Percentiles rank a stretch among this genome's conserved stretches.
These are phyloP conservation scores for Eupithecia tripunctaria DNA, from an alignment of 2,888 invertebrate species.

Conservation along the genomic window DNA sequence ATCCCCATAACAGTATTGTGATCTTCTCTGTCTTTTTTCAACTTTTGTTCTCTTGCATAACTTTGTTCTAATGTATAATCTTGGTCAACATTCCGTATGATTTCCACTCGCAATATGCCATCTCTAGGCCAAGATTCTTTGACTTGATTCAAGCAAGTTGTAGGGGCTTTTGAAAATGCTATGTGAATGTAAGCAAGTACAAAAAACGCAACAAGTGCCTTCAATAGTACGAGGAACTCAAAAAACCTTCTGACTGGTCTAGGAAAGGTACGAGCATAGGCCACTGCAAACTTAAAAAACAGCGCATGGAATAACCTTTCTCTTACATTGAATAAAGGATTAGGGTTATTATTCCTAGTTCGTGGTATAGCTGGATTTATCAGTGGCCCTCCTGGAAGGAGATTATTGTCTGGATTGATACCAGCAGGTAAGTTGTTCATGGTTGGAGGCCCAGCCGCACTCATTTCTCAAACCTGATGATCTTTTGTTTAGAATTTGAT, in stretches of 20 bases:
- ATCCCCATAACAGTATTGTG: slow-evolving; percentile 85
- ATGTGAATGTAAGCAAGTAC: slow-evolving; percentile 97
- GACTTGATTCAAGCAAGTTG: slow-evolving; percentile 95
- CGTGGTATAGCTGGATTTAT: slow-evolving; percentile 81
- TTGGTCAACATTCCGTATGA: slow-evolving; percentile 87
- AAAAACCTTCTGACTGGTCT: slow-evolving; percentile 91
- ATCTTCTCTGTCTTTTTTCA: slow-evolving; percentile 87
- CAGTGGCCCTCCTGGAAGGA: slow-evolving; percentile 83
- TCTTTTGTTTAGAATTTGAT: slow-evolving; percentile 29
- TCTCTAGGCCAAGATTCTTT: slow-evolving; percentile 96
- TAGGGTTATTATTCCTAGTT: slow-evolving; percentile 86
- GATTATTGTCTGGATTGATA: slow-evolving; percentile 81
- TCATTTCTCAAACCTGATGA: slow-evolving; percentile 56
- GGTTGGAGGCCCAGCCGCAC: slow-evolving; percentile 67
- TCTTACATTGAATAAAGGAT: slow-evolving; percentile 92
- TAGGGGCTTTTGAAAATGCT: slow-evolving; percentile 95
- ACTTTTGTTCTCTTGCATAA: slow-evolving; percentile 91
- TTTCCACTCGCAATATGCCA: slow-evolving; percentile 97
- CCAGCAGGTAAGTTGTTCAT: slow-evolving; percentile 79
- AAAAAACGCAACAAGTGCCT: slow-evolving; percentile 92
- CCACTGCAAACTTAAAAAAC: slow-evolving; percentile 95
- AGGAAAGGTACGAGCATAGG: slow-evolving; percentile 96
- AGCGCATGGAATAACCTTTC: slow-evolving; percentile 97
- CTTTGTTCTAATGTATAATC: slow-evolving; percentile 92
- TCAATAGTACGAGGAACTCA: slow-evolving; percentile 92